Evolutionary conservation across 2,888 invertebrate genomes (phyloP), one percentile per base, ranked within the genome.

Genomic region (Cheilosia soror): DNA sequence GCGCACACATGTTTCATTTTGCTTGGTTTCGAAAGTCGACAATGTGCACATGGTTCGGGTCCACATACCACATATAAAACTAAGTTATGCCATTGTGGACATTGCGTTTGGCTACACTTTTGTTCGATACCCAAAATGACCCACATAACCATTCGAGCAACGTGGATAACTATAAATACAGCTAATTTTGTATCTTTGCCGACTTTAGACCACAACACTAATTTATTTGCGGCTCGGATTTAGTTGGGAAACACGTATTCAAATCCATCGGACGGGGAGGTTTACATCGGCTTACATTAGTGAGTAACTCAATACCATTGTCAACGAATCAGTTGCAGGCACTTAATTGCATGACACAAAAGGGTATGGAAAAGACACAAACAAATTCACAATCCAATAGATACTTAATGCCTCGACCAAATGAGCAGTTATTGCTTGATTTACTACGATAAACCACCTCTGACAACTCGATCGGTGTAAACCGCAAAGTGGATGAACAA

Each of bases 291-390:
- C 66, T 63, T 42, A 76, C 53, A 31, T n/a, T 68, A 37, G 20
- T 31, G 13, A 62, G 73, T 58, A 83, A 79, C 37, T 37, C 69
- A 79, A 79, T 78, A 57, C 44, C 33, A 57, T 65, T 78, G 83
- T 78, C 83, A 83, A 25, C 37, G 40, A 75, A 69, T 73, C 49
- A 65, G 31, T 71, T 76, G 84, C 69, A 85, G 66, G 66, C 76
- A 85, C 80, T 80, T 85, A 85, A 85, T 80, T 85, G 84, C 62
- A 80, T 72, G 80, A 60, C 76, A 76, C 66, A 76, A 66, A 80
- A 71, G 65, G 53, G 80, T 80, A 85, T 76, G 65, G 65, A 78
- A n/a, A 83, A 78, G 49, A 78, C 73, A 73, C 69, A 62, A 66
- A 66, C 58, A 58, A 71, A 31, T 29, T 53, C 25, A 55, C 83